Base-by-base conservation (phyloP, 53 echinoderm and acorn worm genomes). In the Holothuria scabra region DNA sequence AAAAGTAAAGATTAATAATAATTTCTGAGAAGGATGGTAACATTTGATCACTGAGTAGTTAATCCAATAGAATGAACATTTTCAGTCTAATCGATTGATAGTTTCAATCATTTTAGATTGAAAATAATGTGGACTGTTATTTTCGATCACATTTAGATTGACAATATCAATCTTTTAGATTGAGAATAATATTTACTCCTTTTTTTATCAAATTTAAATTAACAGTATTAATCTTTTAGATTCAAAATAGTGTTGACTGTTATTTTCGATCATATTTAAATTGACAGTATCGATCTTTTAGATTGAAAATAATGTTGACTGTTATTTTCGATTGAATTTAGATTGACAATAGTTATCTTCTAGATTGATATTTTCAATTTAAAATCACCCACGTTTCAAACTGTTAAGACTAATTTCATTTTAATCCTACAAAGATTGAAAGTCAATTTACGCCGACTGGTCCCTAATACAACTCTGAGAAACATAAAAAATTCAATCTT, bases 91-190 rank as follows among this genome's bases (percentile, higher is more conserved):
- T 12, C 21, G 41, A 70, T 70, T 46, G 70, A 70, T 70, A 38
- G 1, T 70, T 70, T 70, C 70, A 70, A 70, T 70, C 70, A 32
- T 70, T 70, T 38, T 32, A 46, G 70, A 70, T 8, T 70, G 70
- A 41, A 70, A 38, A 20, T 12, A 23, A 21, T 5, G 7, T 70
- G n/a, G 32, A 21, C 44, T 37, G 21, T 22, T 10, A 41, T 46
- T 21, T 22, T 70, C 38, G 19, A 38, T 41, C 70, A 1, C 44
- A 70, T 12, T 70, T 7, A 21, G 70, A 70, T 70, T 70, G 44
- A 70, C 30, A 70, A 37, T 30, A 0, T 70, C 70, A 70, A 38
- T 70, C 70, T 20, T 22, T 70, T 46, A 70, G 70, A 70, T n/a
- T n/a, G n/a, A n/a, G n/a, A n/a, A n/a, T n/a, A n/a, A n/a, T n/a